These are phyloP conservation scores for Numida meleagris DNA, from an alignment of 2,113 vertebrate species.

Conservation along the genomic window DNA sequence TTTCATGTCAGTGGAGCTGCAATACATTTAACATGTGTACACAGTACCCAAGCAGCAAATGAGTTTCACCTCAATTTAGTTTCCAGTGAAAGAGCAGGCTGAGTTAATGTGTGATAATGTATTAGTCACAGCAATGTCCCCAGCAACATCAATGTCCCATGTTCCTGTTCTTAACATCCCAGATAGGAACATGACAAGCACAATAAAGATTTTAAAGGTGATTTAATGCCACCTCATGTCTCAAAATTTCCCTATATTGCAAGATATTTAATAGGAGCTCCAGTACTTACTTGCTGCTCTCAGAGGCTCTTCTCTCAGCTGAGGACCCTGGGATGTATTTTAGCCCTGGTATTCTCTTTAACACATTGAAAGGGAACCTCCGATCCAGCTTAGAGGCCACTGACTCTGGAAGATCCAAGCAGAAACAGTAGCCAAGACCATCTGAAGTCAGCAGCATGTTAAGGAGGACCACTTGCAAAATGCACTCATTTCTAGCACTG, in stretches of 20 bases:
- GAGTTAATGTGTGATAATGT: not conserved
- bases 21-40: not conserved
- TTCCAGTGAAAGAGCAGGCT: not conserved
- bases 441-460: slow-evolving; percentile 66
- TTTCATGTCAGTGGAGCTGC: not conserved
- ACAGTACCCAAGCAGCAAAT: not conserved
- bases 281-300: slow-evolving; percentile 74
- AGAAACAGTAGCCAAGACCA: slow-evolving; percentile 79
- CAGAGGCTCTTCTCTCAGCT: slow-evolving; percentile 75
- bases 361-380: slow-evolving; percentile 78
- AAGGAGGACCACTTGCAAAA: slow-evolving; percentile 57
- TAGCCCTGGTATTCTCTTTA: slow-evolving; percentile 74
- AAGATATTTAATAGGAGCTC: not conserved
- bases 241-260: fast-evolving
- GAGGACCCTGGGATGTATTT: slow-evolving; percentile 80
- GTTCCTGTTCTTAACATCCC: not conserved
- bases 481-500: not conserved
- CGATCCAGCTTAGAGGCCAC: slow-evolving; percentile 75
- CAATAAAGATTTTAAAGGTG: fast-evolving
- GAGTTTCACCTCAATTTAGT: not conserved
- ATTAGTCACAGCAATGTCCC: not conserved
- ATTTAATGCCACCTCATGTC: not conserved
- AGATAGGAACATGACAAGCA: not conserved
- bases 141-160: not conserved
- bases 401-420: slow-evolving; percentile 77